Conservation (phyloP, 2,797 vertebrate species). For the Presbytis comata region DNA sequence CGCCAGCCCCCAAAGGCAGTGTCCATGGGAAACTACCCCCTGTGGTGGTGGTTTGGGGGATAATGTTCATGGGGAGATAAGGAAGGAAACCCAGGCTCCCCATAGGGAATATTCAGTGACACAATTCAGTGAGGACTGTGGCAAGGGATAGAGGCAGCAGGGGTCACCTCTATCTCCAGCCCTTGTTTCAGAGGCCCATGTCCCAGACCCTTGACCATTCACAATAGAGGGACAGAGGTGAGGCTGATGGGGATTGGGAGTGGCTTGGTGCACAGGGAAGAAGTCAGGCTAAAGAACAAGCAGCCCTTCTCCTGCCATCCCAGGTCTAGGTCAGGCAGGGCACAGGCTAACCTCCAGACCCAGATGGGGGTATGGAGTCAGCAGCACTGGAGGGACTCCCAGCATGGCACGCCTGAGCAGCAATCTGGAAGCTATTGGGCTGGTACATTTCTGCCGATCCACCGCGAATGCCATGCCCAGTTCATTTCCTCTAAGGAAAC, state of each 20-base stretch:
- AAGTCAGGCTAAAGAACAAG: not conserved
- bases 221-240: not conserved
- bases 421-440: slow-evolving; percentile 88
- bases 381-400: slow-evolving; percentile 60
- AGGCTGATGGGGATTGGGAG: not conserved
- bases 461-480: slow-evolving; percentile 80
- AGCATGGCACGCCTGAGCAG: slow-evolving; percentile 76
- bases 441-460: slow-evolving; percentile 76
- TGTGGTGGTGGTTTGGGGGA: not conserved
- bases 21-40: not conserved
- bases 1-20: not conserved
- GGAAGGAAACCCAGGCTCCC: not conserved
- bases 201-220: not conserved
- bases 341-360: slow-evolving; percentile 52
- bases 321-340: slow-evolving; percentile 59
- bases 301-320: slow-evolving; percentile 21
- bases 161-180: not conserved
- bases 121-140: not conserved
- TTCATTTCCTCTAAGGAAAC: slow-evolving; percentile 89
- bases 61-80: not conserved
- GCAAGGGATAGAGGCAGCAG: not conserved
- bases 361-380: slow-evolving; percentile 47
- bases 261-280: not conserved
- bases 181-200: not conserved
- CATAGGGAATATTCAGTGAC: not conserved